These are phyloP conservation scores for Armadillidium nasatum DNA, from an alignment of 1,140 invertebrate genomes.

Conservation along the genomic window DNA sequence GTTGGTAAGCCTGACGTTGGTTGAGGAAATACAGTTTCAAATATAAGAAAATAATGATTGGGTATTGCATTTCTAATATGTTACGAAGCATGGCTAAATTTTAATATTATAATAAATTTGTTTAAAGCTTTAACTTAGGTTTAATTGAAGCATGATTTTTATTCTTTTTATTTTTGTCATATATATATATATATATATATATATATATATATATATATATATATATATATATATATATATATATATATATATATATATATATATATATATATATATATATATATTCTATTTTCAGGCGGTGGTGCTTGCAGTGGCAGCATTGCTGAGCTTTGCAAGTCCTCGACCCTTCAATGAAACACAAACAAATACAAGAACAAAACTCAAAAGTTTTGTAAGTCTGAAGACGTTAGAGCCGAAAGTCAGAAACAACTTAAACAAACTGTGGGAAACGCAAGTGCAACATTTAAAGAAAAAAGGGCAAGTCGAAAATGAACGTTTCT, in stretches of 20 bases:
- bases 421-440: slow-evolving; percentile 29
- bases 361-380: not conserved
- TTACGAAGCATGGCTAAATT: no score
- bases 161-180: no score
- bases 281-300: not conserved
- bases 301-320: not conserved
- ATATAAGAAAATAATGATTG: no score
- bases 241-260: slow-evolving; percentile 13
- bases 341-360: not conserved
- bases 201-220: not conserved
- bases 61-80: no score
- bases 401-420: not conserved
- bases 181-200: no score
- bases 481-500: slow-evolving; percentile 28
- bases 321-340: not conserved
- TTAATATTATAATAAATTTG: no score
- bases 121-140: no score
- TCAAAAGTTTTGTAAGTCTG: not conserved
- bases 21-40: no score
- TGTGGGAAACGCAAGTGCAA: slow-evolving; percentile 34
- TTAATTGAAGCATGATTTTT: no score
- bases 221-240: slow-evolving; percentile 8
- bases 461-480: slow-evolving; percentile 13
- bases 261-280: not conserved
- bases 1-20: no score